phyloP scores from a whole-genome alignment of 2,888 invertebrate genomes.

The Plagodis dolabraria region DNA sequence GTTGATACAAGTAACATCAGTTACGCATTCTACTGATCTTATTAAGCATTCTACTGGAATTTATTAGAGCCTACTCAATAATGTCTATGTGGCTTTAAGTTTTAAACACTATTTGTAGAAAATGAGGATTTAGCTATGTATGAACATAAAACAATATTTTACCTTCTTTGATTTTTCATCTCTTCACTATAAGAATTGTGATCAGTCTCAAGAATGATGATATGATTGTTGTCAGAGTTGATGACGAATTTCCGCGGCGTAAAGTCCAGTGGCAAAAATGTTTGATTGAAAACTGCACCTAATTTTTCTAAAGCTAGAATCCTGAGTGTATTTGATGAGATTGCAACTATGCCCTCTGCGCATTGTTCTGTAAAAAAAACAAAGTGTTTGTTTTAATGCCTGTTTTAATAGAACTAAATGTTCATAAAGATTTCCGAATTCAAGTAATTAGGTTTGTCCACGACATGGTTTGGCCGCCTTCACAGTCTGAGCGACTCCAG shows the following conservation, averaged over 20 bases:
- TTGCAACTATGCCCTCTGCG: constrained; percentile 99
- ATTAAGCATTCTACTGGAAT: too few relatives aligned
- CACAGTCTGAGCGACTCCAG: constrained; percentile 88
- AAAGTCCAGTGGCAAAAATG: constrained; percentile 95
- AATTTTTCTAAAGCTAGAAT: constrained; percentile 99
- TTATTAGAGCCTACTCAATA: too few relatives aligned
- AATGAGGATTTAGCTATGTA: neutral
- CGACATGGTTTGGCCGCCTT: constrained; percentile 89
- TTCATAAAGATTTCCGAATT: too few relatives aligned
- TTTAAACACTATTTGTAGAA: too few relatives aligned
- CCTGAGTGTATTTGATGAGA: constrained; percentile 97
- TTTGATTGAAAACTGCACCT: constrained; percentile 99
- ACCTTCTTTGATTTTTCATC: constrained; percentile 94
- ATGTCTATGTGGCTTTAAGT: too few relatives aligned
- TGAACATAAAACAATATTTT: constrained; percentile 26
- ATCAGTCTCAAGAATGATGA: constrained; percentile 97
- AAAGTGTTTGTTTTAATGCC: neutral
- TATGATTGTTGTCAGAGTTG: constrained; percentile 94
- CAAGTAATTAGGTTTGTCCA: constrained; percentile 74
- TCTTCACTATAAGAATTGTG: constrained; percentile 99
- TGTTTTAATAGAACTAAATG: too few relatives aligned
- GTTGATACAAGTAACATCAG: too few relatives aligned
- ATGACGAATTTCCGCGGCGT: constrained; percentile 98
- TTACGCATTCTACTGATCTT: too few relatives aligned
- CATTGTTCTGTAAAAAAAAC: constrained; percentile 91